Conservation (phyloP, 2,888 invertebrate species). For the Monoplex corrugatus region DNA sequence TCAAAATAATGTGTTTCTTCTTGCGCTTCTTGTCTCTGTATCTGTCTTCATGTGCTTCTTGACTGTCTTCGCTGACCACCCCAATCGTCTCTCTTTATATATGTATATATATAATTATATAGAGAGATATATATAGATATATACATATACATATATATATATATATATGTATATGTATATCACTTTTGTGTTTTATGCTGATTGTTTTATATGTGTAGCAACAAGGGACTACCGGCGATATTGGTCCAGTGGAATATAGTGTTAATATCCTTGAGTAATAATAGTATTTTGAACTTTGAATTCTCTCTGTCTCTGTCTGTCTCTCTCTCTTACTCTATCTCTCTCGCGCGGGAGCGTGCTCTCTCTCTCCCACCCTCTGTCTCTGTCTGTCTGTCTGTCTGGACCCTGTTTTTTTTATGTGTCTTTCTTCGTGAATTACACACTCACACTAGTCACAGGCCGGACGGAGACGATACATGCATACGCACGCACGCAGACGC, state of each 20-base stretch:
- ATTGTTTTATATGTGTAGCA: neutral
- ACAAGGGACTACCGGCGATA: neutral
- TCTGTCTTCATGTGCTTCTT: no score
- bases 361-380: no score
- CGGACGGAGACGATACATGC: neutral
- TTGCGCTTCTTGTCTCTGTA: no score
- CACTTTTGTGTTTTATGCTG: neutral
- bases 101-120: no score
- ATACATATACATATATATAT: no score
- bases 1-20: no score
- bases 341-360: no score
- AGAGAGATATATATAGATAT: no score
- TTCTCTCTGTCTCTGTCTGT: conserved; percentile 10
- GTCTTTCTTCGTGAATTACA: neutral
- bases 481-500: no score
- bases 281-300: neutral
- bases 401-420: neutral
- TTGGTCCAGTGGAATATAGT: neutral
- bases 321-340: conserved; percentile 26
- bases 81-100: neutral
- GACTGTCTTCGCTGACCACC: no score
- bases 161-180: neutral
- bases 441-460: no score
- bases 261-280: neutral
- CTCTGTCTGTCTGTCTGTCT: conserved; percentile 8